phyloP scores from a whole-genome alignment of 1,140 invertebrate genomes.

The Brachionus paranguensis region DNA sequence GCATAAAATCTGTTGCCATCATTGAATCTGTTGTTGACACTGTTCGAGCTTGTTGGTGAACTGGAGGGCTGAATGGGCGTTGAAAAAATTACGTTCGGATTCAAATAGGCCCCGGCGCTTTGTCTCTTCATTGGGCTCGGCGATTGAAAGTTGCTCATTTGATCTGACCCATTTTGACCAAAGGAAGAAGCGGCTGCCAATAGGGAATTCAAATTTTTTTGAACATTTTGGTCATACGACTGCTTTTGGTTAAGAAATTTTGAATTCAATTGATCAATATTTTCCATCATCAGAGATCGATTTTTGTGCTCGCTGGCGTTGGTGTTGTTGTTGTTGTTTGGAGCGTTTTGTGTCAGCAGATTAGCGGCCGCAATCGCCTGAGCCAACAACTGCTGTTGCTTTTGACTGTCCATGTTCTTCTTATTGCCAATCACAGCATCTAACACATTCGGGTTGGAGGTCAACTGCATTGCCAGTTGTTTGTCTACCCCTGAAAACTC shows the following conservation, averaged over 20 bases:
- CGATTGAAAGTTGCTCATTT: background rate
- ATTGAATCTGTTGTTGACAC: background rate
- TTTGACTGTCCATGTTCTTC: conserved; percentile 3
- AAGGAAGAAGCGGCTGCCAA: background rate
- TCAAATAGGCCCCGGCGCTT: background rate
- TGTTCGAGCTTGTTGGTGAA: background rate
- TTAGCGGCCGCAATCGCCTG: conserved; percentile 8
- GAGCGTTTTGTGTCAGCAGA: background rate
- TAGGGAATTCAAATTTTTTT: conserved; percentile 14
- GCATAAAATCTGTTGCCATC: background rate
- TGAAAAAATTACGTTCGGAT: conserved; percentile 12
- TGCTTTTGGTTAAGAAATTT: conserved; percentile 18
- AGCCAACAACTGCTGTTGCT: background rate
- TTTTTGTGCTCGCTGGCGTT: background rate
- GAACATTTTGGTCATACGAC: background rate
- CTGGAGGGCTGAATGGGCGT: background rate
- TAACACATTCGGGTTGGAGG: background rate
- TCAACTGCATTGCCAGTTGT: background rate
- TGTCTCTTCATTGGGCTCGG: background rate
- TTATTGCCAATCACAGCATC: conserved; percentile 10
- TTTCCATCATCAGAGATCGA: background rate
- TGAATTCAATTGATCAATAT: conserved; percentile 33
- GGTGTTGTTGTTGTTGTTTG: too few species aligned
- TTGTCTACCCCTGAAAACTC: background rate
- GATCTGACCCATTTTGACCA: background rate